Evolutionary conservation across 2,888 invertebrate species (phyloP), one percentile per base, ranked within the genome.

Genomic region (Drosophila anomalata): DNA sequence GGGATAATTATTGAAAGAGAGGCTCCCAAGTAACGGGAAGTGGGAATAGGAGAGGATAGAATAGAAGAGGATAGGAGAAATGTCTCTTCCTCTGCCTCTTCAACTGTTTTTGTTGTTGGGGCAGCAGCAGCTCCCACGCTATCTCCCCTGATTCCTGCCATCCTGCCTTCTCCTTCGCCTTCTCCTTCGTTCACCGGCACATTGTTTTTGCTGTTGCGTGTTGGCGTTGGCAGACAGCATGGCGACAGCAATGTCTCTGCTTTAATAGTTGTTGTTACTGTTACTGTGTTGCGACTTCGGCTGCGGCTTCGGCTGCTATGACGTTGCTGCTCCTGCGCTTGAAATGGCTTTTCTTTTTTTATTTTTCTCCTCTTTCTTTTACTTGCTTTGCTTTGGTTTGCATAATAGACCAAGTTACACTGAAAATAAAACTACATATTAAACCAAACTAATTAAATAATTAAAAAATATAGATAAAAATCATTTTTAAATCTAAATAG

Each of bases 171-270:
- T 22, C 75, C 42, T 67, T 55, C 57, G 82, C 68, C 76, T 70
- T 70, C 75, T 51, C 33, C 36, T 57, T 60, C 79, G 71, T 48
- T 60, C 46, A 61, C 51, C 66, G 61, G 26, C 60, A 36, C 75
- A 57, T 62, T 81, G 82, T 62, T 77, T 66, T 69, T 83, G 68
- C 41, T 87, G 82, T 86, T 88, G 88, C 86, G 88, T 82, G 82
- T 79, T 82, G 87, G 82, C 88, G 79, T 77, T 88, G 83, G 82
- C 82, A 82, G 82, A 82, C 82, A 82, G 82, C 82, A 73, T 82
- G 82, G 82, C 82, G 82, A 65, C 70, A 52, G 56, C 51, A 41
- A 22, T 42, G 59, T 52, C 26, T 31, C 33, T 22, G 33, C 12
- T 51, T 17, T 17, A 17, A 17, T 17, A 17, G 17, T 17, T 50